Percentiles rank a stretch among this genome's conserved stretches.
phyloP scores from a whole-genome alignment of 2,888 invertebrate genomes.

The Drosophila peninsularis region DNA sequence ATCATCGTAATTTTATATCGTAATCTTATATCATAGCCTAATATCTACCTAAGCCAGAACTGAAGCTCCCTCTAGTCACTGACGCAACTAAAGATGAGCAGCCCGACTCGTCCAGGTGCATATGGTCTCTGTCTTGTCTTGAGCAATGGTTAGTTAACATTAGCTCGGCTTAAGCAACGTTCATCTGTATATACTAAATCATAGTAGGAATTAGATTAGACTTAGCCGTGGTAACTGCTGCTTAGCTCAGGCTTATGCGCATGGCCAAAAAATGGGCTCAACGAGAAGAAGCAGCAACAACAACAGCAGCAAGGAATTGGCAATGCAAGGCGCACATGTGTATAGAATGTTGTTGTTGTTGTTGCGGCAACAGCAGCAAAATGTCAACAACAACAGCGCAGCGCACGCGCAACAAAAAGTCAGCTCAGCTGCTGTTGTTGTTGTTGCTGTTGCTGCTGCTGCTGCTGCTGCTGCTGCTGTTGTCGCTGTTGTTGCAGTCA shows the following conservation, averaged over 20 bases:
- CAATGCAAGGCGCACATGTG: constrained; percentile 50
- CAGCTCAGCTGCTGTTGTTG: constrained; percentile 34
- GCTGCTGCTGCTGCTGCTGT: constrained; percentile 50
- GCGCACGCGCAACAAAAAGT: constrained; percentile 74
- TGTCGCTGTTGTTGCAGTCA: constrained; percentile 70
- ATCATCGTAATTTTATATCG: too few species aligned
- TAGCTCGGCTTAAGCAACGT: too few species aligned
- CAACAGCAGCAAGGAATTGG: constrained; percentile 16
- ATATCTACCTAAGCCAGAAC: neutral
- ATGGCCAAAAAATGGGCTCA: constrained; percentile 24
- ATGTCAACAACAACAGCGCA: constrained; percentile 73
- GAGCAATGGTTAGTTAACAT: too few species aligned
- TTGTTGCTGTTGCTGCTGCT: constrained; percentile 33
- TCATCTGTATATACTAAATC: neutral
- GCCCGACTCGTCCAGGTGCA: too few species aligned
- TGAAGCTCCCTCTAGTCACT: neutral
- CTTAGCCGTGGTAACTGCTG: constrained; percentile 8
- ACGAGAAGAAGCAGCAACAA: constrained; percentile 5
- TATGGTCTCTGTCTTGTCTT: too few species aligned
- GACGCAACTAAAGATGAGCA: too few species aligned
- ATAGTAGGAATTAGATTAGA: neutral
- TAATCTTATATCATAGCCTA: too few species aligned
- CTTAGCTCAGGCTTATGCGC: constrained; percentile 6
- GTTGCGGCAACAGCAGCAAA: constrained; percentile 51
- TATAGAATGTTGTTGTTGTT: constrained; percentile 21